Evolutionary conservation across 2,113 vertebrate genomes (phyloP), one percentile per base, ranked within the genome.

Genomic region (Ciconia maguari): DNA sequence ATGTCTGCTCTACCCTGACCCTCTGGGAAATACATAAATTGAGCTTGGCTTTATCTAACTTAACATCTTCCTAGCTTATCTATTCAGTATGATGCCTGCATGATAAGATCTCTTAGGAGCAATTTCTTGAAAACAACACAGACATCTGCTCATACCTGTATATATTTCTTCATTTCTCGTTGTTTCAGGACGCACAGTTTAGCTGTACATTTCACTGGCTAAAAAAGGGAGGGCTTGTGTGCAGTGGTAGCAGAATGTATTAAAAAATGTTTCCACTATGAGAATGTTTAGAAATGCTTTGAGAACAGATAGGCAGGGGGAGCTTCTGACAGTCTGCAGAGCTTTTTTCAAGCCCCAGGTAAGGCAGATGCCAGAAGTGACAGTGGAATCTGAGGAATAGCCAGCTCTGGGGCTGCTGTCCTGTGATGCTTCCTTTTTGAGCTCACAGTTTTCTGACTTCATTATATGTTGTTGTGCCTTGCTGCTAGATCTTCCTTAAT

Each of bases 101-200:
- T 2, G 61, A 26, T 16, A 69, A 15, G 20, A 85, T 57, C 66
- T 61, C 54, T 32, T 41, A 41, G 32, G 52, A 65, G 62, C 11
- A 11, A 10, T 38, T 84, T 34, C 29, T 30, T 51, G 41, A 13
- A 15, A 57, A 15, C 29, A 65, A 0, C 30, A 10, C 29, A 8
- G 55, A 20, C 19, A 3, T 24, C 57, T 87, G 80, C 77, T 83
- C 18, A 0, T 34, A 5, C 66, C 26, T 27, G 8, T 30, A 2
- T 14, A 3, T 25, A 1, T 21, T 18, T 21, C 17, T n/a, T 57
- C 8, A 6, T 30, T 51, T 32, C 52, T 27, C 16, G 3, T 16
- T 49, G 49, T 36, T 36, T 13, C 4, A 4, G 75, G 69, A 29
- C 4, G 1, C 8, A 1, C 3, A 2, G 22, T 10, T 62, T 11